Percentiles rank a stretch among this genome's conserved stretches.
Evolutionary conservation across 2,888 invertebrate genomes (phyloP).

Genomic region (Myopa testacea): DNA sequence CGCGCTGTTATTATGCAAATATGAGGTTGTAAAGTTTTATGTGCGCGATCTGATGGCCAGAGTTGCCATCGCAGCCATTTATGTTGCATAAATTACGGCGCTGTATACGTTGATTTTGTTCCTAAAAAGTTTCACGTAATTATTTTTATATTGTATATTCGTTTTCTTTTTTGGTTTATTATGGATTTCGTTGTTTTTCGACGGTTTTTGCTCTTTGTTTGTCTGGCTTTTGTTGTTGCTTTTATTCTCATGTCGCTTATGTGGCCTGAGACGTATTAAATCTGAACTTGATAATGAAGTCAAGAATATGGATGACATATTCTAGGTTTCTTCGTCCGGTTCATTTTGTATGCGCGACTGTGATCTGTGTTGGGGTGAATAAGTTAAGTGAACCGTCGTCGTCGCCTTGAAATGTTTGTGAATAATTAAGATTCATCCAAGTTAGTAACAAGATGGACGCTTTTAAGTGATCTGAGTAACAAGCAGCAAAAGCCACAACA

Average conservation of each 20-base stretch:
- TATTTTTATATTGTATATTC: conserved; percentile 52
- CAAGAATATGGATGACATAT: conserved; percentile 34
- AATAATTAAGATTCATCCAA: conserved; percentile 30
- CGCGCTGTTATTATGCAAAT: conserved; percentile 62
- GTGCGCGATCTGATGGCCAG: conserved; percentile 44
- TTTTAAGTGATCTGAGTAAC: neutral
- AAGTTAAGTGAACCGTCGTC: conserved; percentile 12
- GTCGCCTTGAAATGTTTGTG: conserved; percentile 17
- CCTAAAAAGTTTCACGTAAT: conserved; percentile 30
- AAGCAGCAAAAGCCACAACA: conserved; percentile 32
- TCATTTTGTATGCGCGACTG: conserved; percentile 34
- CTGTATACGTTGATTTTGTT: conserved; percentile 42
- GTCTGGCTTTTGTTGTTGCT: conserved; percentile 39
- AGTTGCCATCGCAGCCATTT: conserved; percentile 54
- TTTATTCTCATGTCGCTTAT: conserved; percentile 8
- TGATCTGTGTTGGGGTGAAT: conserved; percentile 21
- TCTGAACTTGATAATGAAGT: conserved; percentile 37
- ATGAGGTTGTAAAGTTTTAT: conserved; percentile 60
- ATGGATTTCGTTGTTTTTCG: too few relatives aligned
- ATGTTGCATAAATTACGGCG: conserved; percentile 61
- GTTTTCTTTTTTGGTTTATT: conserved; percentile 42
- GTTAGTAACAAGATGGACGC: conserved; percentile 12
- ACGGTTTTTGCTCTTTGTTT: conserved; percentile 39
- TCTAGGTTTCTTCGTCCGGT: conserved; percentile 6
- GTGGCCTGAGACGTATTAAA: conserved; percentile 14